Base-by-base conservation (phyloP, 2,113 vertebrate species). In the Halcyon senegalensis region DNA sequence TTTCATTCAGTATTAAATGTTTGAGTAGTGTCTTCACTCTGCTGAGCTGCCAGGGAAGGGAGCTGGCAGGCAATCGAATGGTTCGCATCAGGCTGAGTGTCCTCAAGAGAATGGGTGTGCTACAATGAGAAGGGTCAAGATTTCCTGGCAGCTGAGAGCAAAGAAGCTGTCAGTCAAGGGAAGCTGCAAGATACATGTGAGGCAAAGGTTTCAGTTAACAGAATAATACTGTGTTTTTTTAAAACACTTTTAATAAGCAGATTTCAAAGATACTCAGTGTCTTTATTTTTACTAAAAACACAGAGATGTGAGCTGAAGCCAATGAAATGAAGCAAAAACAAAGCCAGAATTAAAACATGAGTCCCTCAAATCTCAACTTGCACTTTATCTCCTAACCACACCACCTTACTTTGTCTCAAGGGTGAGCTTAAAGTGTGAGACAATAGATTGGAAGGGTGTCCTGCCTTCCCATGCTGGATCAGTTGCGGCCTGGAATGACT, bases 101-200 rank as follows among this genome's bases (percentile, higher is more conserved):
- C 76, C 93, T 81, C 90, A n/a, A n/a, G 93, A 92, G 93, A 56
- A 79, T 84, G 92, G 93, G 92, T 60, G 93, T 94, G 92, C 56
- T 88, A 13, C 72, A 63, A 4, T 13, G 51, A 78, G 76, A 90
- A 60, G 35, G 83, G 64, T 96, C 83, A 93, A 58, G 39, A 87
- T 89, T 96, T 92, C 89, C 83, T 87, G 83, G 76, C 73, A 82
- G 66, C 51, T 66, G 60, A 84, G 66, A 87, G 56, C 39, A 87
- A 56, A 68, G 43, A 25, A 90, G 21, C 39, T 90, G 82, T 80
- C 79, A 44, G 85, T 86, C 43, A 60, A 80, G 19, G 23, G 50
- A 67, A 94, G 51, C 23, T 78, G 24, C 41, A 74, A 78, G 53
- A 84, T 39, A 35, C 19, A 50, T 16, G 9, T 28, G 24, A 78